These are phyloP conservation scores for Plestiodon gilberti DNA, from an alignment of 2,113 vertebrate species.

Conservation along the genomic window DNA sequence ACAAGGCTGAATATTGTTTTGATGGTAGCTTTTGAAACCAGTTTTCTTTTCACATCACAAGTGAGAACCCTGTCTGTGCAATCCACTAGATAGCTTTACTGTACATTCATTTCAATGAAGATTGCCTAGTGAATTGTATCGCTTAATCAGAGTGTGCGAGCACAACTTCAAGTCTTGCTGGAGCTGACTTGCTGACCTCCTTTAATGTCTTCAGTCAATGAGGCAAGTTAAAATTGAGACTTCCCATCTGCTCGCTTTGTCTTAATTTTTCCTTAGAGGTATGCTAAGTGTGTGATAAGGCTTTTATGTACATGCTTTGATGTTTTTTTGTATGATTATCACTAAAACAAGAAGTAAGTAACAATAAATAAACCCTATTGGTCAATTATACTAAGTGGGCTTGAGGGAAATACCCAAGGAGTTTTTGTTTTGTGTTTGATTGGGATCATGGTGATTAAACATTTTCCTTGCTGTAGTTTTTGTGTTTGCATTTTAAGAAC, in stretches of 20 bases:
- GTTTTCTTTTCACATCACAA: neutral
- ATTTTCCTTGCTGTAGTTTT: neutral
- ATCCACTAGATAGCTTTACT: neutral
- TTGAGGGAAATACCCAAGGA: slow-evolving; percentile 9
- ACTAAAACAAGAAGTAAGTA: neutral
- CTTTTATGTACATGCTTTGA: neutral
- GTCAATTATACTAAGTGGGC: neutral
- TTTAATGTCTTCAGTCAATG: neutral
- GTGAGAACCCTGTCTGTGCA: neutral
- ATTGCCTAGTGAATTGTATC: neutral
- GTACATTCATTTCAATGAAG: neutral
- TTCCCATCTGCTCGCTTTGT: neutral
- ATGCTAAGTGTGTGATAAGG: neutral
- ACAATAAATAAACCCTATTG: slow-evolving; percentile 3
- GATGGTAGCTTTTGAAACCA: rapidly evolving
- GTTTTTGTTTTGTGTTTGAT: neutral
- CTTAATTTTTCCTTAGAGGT: slow-evolving; percentile 9
- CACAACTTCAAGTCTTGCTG: neutral
- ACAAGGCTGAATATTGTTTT: neutral
- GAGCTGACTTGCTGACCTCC: neutral
- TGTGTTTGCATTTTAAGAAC: neutral
- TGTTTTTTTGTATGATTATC: neutral
- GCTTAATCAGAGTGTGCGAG: neutral
- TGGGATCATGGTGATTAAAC: neutral
- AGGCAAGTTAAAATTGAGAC: neutral